Evolutionary conservation across 2,113 vertebrate genomes (phyloP), one percentile per base, ranked within the genome.

Genomic region (Vulpes vulpes): DNA sequence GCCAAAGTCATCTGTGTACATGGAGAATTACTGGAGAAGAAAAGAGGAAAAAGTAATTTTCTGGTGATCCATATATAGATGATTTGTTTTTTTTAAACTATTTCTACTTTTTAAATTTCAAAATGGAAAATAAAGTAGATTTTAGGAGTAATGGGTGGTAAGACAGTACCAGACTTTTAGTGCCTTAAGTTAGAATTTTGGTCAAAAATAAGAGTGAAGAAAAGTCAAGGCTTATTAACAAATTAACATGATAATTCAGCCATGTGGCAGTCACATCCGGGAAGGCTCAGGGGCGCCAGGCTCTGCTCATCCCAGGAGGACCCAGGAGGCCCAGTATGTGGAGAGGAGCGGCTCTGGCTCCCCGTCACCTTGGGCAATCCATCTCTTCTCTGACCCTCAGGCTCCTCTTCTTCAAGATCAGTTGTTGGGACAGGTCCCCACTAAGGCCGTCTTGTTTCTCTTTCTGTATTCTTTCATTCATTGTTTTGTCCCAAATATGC

Each of bases 181-280:
- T 49, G 32, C 1, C 71, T 43, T 73, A 8, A 27, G 23, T 55
- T 82, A 17, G 23, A 79, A 67, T 88, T 55, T 62, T 81, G 43
- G 71, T 74, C 49, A 81, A 43, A 83, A 74, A 23, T 23, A 43
- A 55, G 71, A 62, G 25, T 6, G 51, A 30, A 87, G 74, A 84
- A 25, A 78, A 23, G 16, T 23, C 27, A n/a, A 76, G 49, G 32
- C 67, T 53, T 79, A 55, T 53, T 79, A 55, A 65, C 17, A 15
- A 5, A 38, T 51, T 4, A 20, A 15, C 23, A 11, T 23, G 12
- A 38, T 80, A 32, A 2, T 35, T 64, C 10, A 1, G 3, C 17
- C 1, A 0, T 4, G 19, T 3, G 30, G 53, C 2, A 0, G 0
- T 12, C 1, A 2, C 6, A 32, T 17, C 10, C 65, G 23, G 20